Conservation (phyloP, 2,888 invertebrate genomes). For the Trissonchulus latispiculum region DNA sequence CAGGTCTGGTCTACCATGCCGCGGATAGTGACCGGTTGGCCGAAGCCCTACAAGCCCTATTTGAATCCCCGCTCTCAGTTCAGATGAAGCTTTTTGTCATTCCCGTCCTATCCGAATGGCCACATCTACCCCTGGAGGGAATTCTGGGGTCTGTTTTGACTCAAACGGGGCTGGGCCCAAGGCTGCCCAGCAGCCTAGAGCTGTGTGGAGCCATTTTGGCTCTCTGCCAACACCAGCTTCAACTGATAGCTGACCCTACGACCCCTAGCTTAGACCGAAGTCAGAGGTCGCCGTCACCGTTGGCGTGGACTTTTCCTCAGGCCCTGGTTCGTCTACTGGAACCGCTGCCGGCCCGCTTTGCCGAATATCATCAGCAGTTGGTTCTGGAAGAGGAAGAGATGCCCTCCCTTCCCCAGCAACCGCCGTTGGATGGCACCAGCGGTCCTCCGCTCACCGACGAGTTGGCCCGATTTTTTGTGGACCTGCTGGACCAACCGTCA, state of each 20-base stretch:
- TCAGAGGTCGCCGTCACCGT: too few relatives aligned
- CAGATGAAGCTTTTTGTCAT: constrained; percentile 57
- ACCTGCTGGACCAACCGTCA: neutral
- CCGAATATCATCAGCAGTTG: too few relatives aligned
- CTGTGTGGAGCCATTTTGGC: neutral
- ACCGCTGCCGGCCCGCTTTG: too few relatives aligned
- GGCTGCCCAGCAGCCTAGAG: neutral
- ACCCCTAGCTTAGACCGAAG: too few relatives aligned
- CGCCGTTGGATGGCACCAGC: neutral
- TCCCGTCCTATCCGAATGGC: constrained; percentile 2
- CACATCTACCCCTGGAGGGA: constrained; percentile 1
- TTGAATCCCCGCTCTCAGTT: neutral
- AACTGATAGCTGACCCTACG: too few relatives aligned
- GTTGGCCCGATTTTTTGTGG: neutral
- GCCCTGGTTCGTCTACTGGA: neutral
- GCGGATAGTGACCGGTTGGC: neutral
- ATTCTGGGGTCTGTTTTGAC: neutral
- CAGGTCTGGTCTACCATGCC: neutral
- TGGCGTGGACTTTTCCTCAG: neutral
- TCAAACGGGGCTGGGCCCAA: neutral
- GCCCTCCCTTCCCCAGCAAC: neutral
- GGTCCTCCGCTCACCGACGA: neutral
- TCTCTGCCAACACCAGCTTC: too few relatives aligned
- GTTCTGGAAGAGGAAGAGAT: neutral
- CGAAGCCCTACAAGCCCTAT: neutral